Evolutionary conservation across 1,140 invertebrate species (phyloP), one percentile per base, ranked within the genome.

Genomic region (Dolichoris vasculosae): DNA sequence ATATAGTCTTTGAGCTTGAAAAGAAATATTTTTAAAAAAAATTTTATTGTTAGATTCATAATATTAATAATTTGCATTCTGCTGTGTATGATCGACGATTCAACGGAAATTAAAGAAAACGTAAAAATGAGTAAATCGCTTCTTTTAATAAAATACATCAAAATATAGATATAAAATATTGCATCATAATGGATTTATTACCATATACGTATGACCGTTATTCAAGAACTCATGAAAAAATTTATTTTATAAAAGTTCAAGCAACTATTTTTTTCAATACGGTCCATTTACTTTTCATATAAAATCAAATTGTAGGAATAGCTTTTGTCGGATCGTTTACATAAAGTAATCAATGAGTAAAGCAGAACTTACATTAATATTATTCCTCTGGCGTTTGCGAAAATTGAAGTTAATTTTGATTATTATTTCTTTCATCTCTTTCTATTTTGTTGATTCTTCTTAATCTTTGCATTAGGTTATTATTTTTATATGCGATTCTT

Each of bases 271-370:
- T 59, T 59, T 7, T 17, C 7, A 9, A 55, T 17, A 7, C 23
- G n/a, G n/a, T n/a, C 23, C 23, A 26, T 59, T 59, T 26, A 59
- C 1, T 59, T 26, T 23, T 26, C 26, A 3, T 17, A 2, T 51
- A 1, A 59, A 59, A 59, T 59, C 26, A 59, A 59, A 26, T 26
- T 59, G 55, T 4, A 59, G 1, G 2, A 59, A 26, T 6, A 59
- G 23, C 2, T 26, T 26, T 23, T 26, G 23, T 59, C 30, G 23
- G 7, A 15, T 17, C 23, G 35, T 69, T 38, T 51, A n/a, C 11
- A 79, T 71, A 84, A 84, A 84, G 59, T 71, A 84, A 84, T 84
- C 59, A 79, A 38, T 71, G 43, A 9, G 71, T 84, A 78, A 77
- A 48, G 9, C 38, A 40, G 30, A 17, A 38, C 7, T 48, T 6